Evolutionary conservation across 2,888 invertebrate genomes (phyloP), one percentile per base, ranked within the genome.

Genomic region (Coremacera marginata): DNA sequence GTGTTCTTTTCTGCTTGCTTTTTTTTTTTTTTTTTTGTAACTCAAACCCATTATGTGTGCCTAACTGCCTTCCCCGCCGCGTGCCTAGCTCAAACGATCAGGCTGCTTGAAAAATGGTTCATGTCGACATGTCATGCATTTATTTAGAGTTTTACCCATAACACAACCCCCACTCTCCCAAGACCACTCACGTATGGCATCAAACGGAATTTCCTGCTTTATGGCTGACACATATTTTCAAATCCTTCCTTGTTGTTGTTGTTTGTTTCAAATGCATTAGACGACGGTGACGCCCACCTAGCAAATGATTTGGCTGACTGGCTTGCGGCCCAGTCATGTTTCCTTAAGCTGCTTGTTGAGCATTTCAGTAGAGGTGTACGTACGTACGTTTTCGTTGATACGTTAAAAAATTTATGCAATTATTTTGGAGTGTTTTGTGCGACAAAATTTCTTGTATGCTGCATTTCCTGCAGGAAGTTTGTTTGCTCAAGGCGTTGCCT

Each of bases 131-230:
- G 22, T 55, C 22, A 55, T 55, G 19, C 44, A 44, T 44, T 44
- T 14, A 44, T 44, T 44, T 44, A 44, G 44, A 11, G 14, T 44
- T 11, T 44, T 11, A 44, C 44, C 44, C 14, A 44, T 44, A 44
- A 8, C 55, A 19, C 7, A 27, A 27, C 31, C 62, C 16, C 14
- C 62, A 2, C 31, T 31, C 27, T 31, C 2, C 27, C 27, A 0
- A 16, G 3, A 27, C 25, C 11, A 63, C 11, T 25, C 3, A n/a
- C 31, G n/a, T 31, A 25, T 14, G 19, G 11, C 63, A n/a, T 25
- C 63, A 31, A n/a, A n/a, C 63, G 63, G 63, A 63, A 63, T 63
- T 63, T 63, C 63, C 63, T 63, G 63, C 63, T n/a, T 31, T n/a
- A 31, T 31, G 63, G n/a, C 63, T 63, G 63, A 63, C 63, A 63